Conservation (phyloP, 2,113 vertebrate genomes). For the Melanostigma gelatinosum region DNA sequence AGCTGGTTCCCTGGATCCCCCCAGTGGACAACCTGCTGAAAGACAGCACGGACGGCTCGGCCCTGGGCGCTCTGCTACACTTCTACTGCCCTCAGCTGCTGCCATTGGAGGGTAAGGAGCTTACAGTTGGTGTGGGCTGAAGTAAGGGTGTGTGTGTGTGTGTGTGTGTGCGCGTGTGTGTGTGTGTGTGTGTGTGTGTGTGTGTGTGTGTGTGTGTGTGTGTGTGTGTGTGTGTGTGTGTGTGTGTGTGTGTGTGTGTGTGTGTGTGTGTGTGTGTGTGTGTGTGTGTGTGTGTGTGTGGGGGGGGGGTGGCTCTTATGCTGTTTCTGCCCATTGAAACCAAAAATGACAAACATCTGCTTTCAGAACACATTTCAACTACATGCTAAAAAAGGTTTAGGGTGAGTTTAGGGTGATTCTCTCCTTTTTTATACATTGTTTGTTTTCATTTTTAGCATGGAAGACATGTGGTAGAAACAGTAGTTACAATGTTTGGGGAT, state of each 20-base stretch:
- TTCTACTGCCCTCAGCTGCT: slow-evolving; percentile 95
- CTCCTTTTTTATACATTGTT: neutral
- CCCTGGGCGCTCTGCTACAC: slow-evolving; percentile 91
- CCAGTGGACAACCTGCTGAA: slow-evolving; percentile 94
- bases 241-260: neutral
- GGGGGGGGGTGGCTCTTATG: neutral
- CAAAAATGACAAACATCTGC: neutral
- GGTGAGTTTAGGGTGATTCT: neutral
- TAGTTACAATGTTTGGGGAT: neutral
- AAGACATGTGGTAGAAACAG: neutral
- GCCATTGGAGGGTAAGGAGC: slow-evolving; percentile 86
- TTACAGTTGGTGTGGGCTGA: slow-evolving; percentile 8
- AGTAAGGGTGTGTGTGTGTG: neutral
- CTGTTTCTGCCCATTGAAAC: neutral
- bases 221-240: neutral
- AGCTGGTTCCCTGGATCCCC: slow-evolving; percentile 91
- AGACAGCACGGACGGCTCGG: slow-evolving; percentile 93
- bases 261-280: neutral
- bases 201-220: neutral
- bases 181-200: neutral
- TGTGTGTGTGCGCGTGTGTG: neutral
- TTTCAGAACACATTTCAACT: slow-evolving; percentile 1
- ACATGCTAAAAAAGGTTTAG: neutral
- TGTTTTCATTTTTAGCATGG: neutral
- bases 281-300: neutral